phyloP scores from a whole-genome alignment of 2,113 vertebrate genomes.

The Haplochromis burtoni region DNA sequence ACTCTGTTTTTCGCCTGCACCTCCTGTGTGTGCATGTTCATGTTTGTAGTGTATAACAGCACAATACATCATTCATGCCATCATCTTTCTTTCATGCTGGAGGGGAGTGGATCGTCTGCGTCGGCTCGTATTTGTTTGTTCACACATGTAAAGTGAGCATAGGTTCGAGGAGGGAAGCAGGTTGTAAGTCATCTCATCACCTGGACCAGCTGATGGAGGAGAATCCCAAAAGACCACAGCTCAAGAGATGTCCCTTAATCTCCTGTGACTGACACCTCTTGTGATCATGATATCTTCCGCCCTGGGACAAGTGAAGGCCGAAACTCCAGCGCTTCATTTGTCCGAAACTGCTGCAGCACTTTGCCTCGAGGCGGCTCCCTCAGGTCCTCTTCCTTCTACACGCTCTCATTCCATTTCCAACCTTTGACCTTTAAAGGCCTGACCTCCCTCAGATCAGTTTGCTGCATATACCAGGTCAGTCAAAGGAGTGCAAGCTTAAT shows the following conservation, averaged over 20 bases:
- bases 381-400: neutral
- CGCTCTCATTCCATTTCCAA: neutral
- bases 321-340: neutral
- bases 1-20: neutral
- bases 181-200: neutral
- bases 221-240: neutral
- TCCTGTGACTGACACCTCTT: slow-evolving; percentile 37
- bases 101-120: neutral
- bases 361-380: slow-evolving; percentile 8
- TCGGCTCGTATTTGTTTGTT: slow-evolving; percentile 17
- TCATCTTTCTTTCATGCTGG: slow-evolving; percentile 50
- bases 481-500: slow-evolving; percentile 23
- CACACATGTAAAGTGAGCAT: neutral
- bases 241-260: slow-evolving; percentile 13
- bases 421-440: slow-evolving; percentile 22
- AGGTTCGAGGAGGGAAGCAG: neutral
- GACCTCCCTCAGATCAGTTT: slow-evolving; percentile 3
- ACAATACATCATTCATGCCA: slow-evolving; percentile 41
- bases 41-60: slow-evolving; percentile 24
- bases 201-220: neutral
- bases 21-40: neutral
- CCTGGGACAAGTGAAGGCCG: neutral
- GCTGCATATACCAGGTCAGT: neutral
- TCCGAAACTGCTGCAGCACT: neutral
- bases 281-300: neutral